A percentile compares a stretch with the other conserved stretches of the same genome.
Evolutionary conservation across 2,113 vertebrate species (phyloP).

Genomic region (Ibidorhyncha struthersii): DNA sequence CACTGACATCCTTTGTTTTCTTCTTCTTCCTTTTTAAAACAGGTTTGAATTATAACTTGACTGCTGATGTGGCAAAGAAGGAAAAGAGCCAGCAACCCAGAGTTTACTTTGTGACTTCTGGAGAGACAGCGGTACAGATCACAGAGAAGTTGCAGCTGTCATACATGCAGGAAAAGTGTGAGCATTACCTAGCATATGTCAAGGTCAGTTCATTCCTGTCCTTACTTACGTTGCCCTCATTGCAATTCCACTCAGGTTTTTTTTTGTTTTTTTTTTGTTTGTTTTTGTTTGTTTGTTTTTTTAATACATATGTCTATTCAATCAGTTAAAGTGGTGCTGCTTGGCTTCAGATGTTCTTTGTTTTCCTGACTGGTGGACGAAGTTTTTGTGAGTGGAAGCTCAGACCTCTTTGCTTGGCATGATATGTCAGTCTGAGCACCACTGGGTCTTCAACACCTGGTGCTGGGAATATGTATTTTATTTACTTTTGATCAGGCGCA

Average conservation of each 20-base stretch:
- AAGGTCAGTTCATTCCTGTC: slow-evolving; percentile 82
- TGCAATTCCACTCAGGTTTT: not conserved
- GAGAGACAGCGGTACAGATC: slow-evolving; percentile 83
- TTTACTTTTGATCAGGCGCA: not conserved
- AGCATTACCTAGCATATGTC: slow-evolving; percentile 85
- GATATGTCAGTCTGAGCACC: not conserved
- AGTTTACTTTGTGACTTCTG: slow-evolving; percentile 86
- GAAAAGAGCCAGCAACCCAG: slow-evolving; percentile 84
- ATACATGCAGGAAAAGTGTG: slow-evolving; percentile 82
- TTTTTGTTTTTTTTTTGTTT: not conserved
- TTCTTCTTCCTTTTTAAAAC: slow-evolving; percentile 45
- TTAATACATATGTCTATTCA: not conserved
- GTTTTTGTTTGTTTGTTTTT: too few relatives aligned
- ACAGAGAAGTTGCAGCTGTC: slow-evolving; percentile 81
- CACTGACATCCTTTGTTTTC: slow-evolving; percentile 21
- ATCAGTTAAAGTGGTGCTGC: not conserved
- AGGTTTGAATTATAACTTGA: slow-evolving; percentile 92
- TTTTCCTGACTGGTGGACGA: not conserved
- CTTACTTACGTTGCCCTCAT: not conserved
- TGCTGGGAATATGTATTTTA: not conserved
- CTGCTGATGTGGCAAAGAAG: slow-evolving; percentile 89
- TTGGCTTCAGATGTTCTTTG: not conserved
- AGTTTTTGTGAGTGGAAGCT: not conserved
- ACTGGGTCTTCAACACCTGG: not conserved
- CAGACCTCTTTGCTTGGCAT: not conserved